Evolutionary conservation across 2,113 vertebrate genomes (phyloP), one percentile per base, ranked within the genome.

Genomic region (Chaenocephalus aceratus): DNA sequence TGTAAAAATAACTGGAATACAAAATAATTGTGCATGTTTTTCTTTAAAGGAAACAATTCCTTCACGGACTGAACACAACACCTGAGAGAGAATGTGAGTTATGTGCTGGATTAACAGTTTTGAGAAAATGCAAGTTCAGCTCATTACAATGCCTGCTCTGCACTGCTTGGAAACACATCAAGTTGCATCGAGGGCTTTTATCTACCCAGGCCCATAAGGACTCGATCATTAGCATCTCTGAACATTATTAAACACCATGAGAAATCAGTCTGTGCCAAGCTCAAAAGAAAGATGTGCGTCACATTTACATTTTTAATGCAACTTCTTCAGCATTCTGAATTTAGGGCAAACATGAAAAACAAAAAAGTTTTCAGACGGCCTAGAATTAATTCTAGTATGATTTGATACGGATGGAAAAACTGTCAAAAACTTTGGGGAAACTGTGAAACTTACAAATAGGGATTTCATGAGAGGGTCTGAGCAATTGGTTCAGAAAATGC

Each of bases 181-280:
- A 81, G 92, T 88, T 90, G 87, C 77, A 81, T 72, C 59, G 82
- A 89, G 91, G 63, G 58, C 88, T 93, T 93, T 93, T 85, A 94
- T 91, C 89, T 89, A 51, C 86, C 75, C 86, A 77, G 79, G 79
- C 89, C 80, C 76, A 92, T 73, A 79, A 90, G 86, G 87, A 88
- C 85, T 76, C 51, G 36, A 92, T 93, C 93, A 93, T 94, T 94
- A 93, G 77, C 69, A 88, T 86, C 63, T 86, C 57, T 48, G 76
- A 92, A 90, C 82, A 88, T 90, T 87, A 91, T 92, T 90, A 93
- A 78, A 87, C 74, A 85, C 63, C 51, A 46, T 80, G 70, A 90
- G 85, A 86, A 75, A 79, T 80, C 63, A 75, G 63, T 57, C 67
- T 64, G 85, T 77, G 80, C 75, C 60, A 72, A 69, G 74, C 72